phyloP scores from a whole-genome alignment of 2,113 vertebrate genomes.

The Desmodus rotundus region DNA sequence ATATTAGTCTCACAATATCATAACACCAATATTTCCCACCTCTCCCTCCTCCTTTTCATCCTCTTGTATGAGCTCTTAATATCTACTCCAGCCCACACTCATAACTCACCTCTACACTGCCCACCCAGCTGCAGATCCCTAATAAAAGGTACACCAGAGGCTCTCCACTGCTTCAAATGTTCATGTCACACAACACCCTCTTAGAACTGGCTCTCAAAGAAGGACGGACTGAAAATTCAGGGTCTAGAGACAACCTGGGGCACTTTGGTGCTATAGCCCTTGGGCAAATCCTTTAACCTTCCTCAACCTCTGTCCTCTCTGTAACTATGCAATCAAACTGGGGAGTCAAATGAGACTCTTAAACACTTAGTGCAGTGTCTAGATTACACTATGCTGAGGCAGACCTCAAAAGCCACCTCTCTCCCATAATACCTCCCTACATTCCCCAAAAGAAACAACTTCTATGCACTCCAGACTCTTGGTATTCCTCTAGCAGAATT shows the following conservation, averaged over 20 bases:
- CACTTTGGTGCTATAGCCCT: neutral
- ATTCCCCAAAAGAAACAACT: neutral
- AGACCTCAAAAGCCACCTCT: neutral
- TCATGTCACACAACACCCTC: neutral
- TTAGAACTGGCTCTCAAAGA: neutral
- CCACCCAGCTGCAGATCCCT: neutral
- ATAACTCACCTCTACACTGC: neutral
- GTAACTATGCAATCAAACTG: neutral
- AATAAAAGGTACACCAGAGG: neutral
- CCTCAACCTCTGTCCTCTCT: neutral
- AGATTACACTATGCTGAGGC: neutral
- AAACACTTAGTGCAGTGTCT: neutral
- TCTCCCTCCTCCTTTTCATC: neutral
- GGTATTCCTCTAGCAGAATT: neutral
- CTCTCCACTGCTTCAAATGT: no score
- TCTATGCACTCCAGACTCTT: neutral
- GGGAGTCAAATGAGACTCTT: neutral
- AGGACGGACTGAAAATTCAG: neutral
- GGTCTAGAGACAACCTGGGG: neutral
- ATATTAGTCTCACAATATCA: neutral
- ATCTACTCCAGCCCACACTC: neutral
- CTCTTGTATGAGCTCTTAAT: accelerated
- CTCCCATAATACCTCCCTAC: neutral
- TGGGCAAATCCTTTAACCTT: neutral
- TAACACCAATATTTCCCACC: neutral